phyloP scores from a whole-genome alignment of 2,888 invertebrate genomes.

The Dexiosoma caninum region DNA sequence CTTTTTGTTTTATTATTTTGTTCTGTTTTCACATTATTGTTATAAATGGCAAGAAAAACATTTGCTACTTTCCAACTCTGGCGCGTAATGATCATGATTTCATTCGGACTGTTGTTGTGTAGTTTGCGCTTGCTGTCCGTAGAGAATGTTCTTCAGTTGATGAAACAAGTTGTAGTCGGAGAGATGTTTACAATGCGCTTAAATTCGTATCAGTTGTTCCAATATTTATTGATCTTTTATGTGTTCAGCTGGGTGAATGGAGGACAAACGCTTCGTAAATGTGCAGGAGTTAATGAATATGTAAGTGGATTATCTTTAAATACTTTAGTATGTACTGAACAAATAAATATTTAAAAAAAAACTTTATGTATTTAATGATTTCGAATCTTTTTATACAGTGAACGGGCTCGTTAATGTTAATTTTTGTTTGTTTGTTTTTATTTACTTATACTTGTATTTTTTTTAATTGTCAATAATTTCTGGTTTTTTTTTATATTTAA shows the following conservation, averaged over 20 bases:
- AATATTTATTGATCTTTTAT: conserved; percentile 55
- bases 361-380: no score
- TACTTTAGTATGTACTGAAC: no score
- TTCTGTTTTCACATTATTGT: no score
- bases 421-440: not conserved
- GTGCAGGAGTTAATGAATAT: conserved; percentile 68
- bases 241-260: conserved; percentile 34
- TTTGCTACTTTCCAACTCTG: not conserved
- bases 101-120: conserved; percentile 14
- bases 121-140: conserved; percentile 16
- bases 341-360: no score
- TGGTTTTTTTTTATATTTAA: no score
- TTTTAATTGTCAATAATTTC: conserved; percentile 7
- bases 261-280: conserved; percentile 56
- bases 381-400: no score
- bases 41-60: not conserved
- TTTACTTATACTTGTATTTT: not conserved
- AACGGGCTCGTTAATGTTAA: no score
- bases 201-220: conserved; percentile 32
- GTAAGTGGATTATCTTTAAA: conserved; percentile 68
- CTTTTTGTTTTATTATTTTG: no score
- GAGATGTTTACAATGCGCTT: conserved; percentile 56
- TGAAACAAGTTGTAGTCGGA: conserved; percentile 25
- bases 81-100: not conserved
- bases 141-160: conserved; percentile 66